These are phyloP conservation scores for Hydrochoerus hydrochaeris DNA, from an alignment of 2,113 vertebrate species.

Conservation along the genomic window DNA sequence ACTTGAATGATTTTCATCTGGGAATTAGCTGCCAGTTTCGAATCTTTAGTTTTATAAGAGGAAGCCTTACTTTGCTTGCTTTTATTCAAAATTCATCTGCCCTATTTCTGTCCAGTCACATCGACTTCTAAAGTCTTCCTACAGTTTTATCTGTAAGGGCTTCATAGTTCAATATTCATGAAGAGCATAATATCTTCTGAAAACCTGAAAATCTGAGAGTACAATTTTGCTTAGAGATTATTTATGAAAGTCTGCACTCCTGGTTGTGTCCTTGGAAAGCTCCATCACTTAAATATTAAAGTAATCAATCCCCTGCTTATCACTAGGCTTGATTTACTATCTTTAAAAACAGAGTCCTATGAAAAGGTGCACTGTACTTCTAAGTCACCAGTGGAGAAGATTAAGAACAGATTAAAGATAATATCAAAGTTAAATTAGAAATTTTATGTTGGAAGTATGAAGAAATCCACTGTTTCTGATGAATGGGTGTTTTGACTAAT, in stretches of 20 bases:
- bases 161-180: slow-evolving; percentile 38
- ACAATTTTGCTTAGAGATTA: slow-evolving; percentile 47
- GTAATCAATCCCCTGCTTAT: neutral
- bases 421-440: slow-evolving; percentile 8
- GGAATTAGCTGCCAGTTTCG: neutral
- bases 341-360: slow-evolving; percentile 22
- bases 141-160: slow-evolving; percentile 40
- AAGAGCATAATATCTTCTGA: slow-evolving; percentile 26
- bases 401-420: slow-evolving; percentile 37
- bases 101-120: slow-evolving; percentile 65
- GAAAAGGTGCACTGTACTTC: neutral
- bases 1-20: neutral
- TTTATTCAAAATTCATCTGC: slow-evolving; percentile 52
- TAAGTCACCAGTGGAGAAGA: neutral
- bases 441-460: slow-evolving; percentile 32
- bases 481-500: slow-evolving; percentile 44
- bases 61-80: neutral
- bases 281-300: slow-evolving; percentile 47
- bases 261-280: neutral
- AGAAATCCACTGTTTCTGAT: slow-evolving; percentile 36
- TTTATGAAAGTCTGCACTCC: slow-evolving; percentile 37
- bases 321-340: neutral
- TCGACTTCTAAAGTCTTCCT: slow-evolving; percentile 49
- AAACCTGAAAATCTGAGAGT: slow-evolving; percentile 57
- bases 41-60: slow-evolving; percentile 15